A percentile compares a stretch with the other conserved stretches of the same genome.
These are phyloP conservation scores for Lasius platythorax DNA, from an alignment of 2,888 invertebrate species.

Conservation along the genomic window DNA sequence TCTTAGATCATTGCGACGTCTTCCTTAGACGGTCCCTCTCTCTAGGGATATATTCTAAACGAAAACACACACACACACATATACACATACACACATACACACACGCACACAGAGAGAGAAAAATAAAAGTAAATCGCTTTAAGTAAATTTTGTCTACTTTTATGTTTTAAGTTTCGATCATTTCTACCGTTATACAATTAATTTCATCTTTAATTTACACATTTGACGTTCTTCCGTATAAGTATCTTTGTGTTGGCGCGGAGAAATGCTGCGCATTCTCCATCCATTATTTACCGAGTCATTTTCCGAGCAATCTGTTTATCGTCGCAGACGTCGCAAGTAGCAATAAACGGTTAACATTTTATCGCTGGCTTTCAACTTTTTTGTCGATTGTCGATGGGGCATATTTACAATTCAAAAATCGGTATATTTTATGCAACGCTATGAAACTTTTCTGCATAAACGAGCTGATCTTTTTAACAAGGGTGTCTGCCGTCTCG, in stretches of 20 bases:
- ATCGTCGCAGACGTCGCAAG: slow-evolving; percentile 1
- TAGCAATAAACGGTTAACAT: slow-evolving; percentile 36
- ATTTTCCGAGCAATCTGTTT: slow-evolving; percentile 23
- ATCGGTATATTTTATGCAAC: slow-evolving; percentile 54
- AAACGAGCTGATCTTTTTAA: slow-evolving; percentile 45
- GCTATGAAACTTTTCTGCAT: slow-evolving; percentile 48
- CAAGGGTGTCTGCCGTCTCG: background rate
- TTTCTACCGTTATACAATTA: background rate
- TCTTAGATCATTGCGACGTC: slow-evolving; percentile 15
- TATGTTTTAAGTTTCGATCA: background rate
- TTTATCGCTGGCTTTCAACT: slow-evolving; percentile 42
- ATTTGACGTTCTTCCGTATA: background rate
- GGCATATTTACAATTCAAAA: slow-evolving; percentile 62
- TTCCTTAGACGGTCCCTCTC: background rate
- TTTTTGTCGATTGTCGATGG: slow-evolving; percentile 6
- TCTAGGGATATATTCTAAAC: background rate
- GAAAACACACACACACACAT: background rate
- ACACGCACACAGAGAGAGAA: background rate
- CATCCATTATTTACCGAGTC: slow-evolving; percentile 13
- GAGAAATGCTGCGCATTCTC: background rate
- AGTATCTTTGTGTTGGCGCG: background rate
- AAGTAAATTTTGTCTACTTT: background rate
- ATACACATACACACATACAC: too few relatives aligned
- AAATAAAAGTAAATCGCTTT: background rate
- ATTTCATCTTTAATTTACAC: slow-evolving; percentile 2